These are phyloP conservation scores for Brachyrhaphis roseni DNA, from an alignment of 2,797 vertebrate genomes.

Conservation along the genomic window DNA sequence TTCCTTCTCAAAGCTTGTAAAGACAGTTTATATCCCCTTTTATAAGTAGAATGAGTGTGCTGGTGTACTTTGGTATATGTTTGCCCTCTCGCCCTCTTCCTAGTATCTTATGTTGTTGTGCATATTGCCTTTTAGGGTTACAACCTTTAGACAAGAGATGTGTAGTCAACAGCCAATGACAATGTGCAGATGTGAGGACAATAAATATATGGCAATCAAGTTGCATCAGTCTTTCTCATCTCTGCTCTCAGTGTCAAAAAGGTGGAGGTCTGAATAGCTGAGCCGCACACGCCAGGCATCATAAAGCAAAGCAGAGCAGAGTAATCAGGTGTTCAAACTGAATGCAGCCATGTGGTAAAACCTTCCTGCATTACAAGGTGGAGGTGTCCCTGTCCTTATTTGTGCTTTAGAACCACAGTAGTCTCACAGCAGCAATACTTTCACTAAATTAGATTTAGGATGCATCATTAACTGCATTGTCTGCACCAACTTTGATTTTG, in stretches of 20 bases:
- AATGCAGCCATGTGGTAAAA: background rate
- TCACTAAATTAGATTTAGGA: background rate
- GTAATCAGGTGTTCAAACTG: background rate
- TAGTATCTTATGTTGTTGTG: constrained; percentile 2
- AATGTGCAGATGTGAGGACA: constrained; percentile 1
- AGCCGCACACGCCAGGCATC: background rate
- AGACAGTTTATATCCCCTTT: background rate
- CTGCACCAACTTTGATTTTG: background rate
- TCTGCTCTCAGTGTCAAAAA: constrained; percentile 1
- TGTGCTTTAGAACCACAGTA: background rate
- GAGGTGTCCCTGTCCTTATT: background rate
- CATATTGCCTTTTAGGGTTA: background rate
- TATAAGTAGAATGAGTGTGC: background rate
- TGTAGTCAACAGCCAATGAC: background rate
- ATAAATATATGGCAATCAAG: constrained; percentile 4
- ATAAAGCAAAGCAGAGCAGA: constrained; percentile 2
- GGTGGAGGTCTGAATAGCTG: background rate
- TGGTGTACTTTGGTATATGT: background rate
- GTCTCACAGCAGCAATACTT: background rate
- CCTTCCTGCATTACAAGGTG: background rate
- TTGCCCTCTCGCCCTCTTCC: background rate
- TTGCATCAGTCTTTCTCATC: constrained; percentile 1
- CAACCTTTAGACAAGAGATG: constrained; percentile 1
- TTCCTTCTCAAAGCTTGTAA: background rate
- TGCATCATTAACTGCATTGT: background rate